These are phyloP conservation scores for Sebastes kiyomatsui DNA, from an alignment of 2,797 vertebrate genomes.

Conservation along the genomic window DNA sequence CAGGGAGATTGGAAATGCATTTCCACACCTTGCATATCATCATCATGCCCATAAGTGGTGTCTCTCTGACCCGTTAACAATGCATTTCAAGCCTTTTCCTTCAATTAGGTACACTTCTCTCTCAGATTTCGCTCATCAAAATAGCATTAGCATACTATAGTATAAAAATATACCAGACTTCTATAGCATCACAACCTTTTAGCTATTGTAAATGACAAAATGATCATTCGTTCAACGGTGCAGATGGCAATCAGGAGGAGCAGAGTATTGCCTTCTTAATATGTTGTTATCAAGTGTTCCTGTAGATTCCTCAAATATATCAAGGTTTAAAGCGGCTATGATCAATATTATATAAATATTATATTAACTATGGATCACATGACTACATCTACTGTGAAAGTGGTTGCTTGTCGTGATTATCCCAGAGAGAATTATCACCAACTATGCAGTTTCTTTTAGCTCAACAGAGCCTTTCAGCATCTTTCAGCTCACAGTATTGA, in stretches of 20 bases:
- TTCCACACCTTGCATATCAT: slow-evolving; percentile 82
- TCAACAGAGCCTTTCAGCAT: background rate
- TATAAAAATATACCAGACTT: slow-evolving; percentile 39
- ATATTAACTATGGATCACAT: background rate
- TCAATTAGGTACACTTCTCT: slow-evolving; percentile 79
- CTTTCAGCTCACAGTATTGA: background rate
- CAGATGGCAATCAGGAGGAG: slow-evolving; percentile 27
- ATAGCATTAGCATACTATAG: slow-evolving; percentile 66
- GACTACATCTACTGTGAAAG: background rate
- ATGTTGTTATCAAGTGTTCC: background rate
- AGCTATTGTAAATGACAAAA: slow-evolving; percentile 48
- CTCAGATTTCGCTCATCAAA: slow-evolving; percentile 72
- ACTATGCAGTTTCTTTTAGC: too few relatives aligned
- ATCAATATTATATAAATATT: background rate
- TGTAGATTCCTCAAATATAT: background rate
- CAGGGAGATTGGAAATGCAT: slow-evolving; percentile 78
- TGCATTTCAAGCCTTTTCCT: slow-evolving; percentile 83
- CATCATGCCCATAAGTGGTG: slow-evolving; percentile 77
- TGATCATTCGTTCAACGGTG: slow-evolving; percentile 34
- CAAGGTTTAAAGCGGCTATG: background rate
- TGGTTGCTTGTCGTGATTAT: background rate
- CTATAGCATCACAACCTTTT: slow-evolving; percentile 25
- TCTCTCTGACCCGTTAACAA: slow-evolving; percentile 81
- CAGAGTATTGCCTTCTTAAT: background rate
- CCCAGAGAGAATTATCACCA: too few relatives aligned